A percentile compares a stretch with the other conserved stretches of the same genome.
Conservation (phyloP, 2,888 invertebrate genomes). For the Koerneria pararmatus region DNA sequence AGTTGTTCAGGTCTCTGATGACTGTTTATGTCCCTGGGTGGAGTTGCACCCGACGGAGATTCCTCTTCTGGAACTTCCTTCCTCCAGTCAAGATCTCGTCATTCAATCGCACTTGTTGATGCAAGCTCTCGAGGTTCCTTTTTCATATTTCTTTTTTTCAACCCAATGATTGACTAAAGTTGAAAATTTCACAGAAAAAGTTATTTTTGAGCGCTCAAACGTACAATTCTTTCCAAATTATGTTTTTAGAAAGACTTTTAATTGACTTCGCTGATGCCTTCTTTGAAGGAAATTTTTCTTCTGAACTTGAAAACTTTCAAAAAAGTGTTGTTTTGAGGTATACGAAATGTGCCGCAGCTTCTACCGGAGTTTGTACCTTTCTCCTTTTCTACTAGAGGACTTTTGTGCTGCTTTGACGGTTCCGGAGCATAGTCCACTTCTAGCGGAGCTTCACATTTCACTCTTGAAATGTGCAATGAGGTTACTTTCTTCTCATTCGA, state of each 20-base stretch:
- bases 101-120: conserved; percentile 29
- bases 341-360: conserved; percentile 93
- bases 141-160: no score
- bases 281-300: not conserved
- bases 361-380: conserved; percentile 77
- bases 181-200: no score
- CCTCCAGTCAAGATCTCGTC: conserved; percentile 35
- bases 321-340: conserved; percentile 62
- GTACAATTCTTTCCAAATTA: no score
- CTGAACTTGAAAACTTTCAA: not conserved
- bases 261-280: not conserved
- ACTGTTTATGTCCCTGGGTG: conserved; percentile 42
- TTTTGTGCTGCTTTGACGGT: conserved; percentile 86
- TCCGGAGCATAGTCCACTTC: conserved; percentile 77
- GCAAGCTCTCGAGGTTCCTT: conserved; percentile 33
- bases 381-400: conserved; percentile 91
- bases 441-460: conserved; percentile 90
- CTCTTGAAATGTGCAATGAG: conserved; percentile 74
- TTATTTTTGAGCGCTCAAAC: no score
- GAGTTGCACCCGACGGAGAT: conserved; percentile 34
- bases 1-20: conserved; percentile 15
- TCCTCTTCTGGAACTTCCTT: conserved; percentile 40
- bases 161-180: no score
- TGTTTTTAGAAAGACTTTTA: no score
- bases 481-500: not conserved